These are phyloP conservation scores for Battus philenor DNA, from an alignment of 1,140 invertebrate species.

Conservation along the genomic window DNA sequence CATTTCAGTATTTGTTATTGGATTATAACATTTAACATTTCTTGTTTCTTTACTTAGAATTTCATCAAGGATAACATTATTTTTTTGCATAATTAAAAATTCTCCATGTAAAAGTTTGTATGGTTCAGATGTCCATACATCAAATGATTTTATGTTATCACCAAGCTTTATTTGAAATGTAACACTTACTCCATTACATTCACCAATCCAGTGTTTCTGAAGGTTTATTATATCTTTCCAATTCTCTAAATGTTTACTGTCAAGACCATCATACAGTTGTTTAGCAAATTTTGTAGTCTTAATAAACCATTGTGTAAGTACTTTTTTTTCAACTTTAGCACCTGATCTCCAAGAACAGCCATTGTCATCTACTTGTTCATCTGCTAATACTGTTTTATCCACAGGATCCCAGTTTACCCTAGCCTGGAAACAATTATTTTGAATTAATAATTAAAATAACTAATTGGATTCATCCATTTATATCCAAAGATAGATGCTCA, in stretches of 20 bases:
- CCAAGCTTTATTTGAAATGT: slow-evolving; percentile 80
- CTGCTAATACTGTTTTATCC: slow-evolving; percentile 97
- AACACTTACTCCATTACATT: slow-evolving; percentile 89
- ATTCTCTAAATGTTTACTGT: slow-evolving; percentile 81
- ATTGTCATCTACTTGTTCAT: slow-evolving; percentile 97
- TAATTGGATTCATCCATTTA: no score
- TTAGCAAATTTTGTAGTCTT: slow-evolving; percentile 93
- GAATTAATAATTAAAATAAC: no score
- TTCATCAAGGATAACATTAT: slow-evolving; percentile 73
- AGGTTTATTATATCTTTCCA: slow-evolving; percentile 92
- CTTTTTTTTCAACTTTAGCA: slow-evolving; percentile 93
- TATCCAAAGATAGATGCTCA: no score
- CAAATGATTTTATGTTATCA: slow-evolving; percentile 55
- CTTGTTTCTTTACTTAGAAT: slow-evolving; percentile 25
- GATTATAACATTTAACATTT: slow-evolving; percentile 81
- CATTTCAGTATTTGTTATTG: slow-evolving; percentile 82
- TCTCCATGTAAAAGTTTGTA: slow-evolving; percentile 84
- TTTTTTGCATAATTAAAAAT: slow-evolving; percentile 78
- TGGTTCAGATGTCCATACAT: slow-evolving; percentile 87
- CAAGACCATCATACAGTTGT: slow-evolving; percentile 84
- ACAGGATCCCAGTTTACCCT: slow-evolving; percentile 99
- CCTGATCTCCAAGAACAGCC: slow-evolving; percentile 98
- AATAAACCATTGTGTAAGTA: slow-evolving; percentile 97
- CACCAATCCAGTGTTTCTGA: slow-evolving; percentile 97
- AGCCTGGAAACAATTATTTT: slow-evolving; percentile 73